A percentile compares a stretch with the other conserved stretches of the same genome.
Evolutionary conservation across 2,797 vertebrate genomes (phyloP).

Genomic region (Characodon lateralis): DNA sequence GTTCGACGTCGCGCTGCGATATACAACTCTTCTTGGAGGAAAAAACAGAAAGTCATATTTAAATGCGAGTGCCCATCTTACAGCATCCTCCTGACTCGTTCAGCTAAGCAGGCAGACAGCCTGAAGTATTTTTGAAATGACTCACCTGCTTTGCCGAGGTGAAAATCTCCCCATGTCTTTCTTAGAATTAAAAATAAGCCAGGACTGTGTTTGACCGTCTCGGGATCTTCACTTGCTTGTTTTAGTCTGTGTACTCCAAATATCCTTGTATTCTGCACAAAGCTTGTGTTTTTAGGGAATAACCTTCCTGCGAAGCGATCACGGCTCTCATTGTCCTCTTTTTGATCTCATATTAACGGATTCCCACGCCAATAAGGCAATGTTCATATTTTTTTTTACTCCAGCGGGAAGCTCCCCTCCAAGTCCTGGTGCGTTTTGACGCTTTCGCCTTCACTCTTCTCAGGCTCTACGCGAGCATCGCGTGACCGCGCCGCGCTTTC

Average conservation of each 20-base stretch:
- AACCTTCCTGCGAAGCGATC: constrained; percentile 63
- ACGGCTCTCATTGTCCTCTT: constrained; percentile 66
- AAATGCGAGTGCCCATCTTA: constrained; percentile 30
- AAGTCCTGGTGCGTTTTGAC: constrained; percentile 67
- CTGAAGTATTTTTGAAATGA: constrained; percentile 63
- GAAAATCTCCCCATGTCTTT: constrained; percentile 77
- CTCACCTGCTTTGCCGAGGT: constrained; percentile 82
- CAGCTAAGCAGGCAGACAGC: constrained; percentile 33
- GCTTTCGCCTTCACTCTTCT: constrained; percentile 69
- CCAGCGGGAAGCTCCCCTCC: constrained; percentile 52
- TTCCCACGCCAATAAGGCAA: constrained; percentile 34
- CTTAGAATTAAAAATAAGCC: constrained; percentile 38
- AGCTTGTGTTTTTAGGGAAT: constrained; percentile 56
- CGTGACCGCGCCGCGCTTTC: constrained; percentile 81
- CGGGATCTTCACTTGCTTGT: constrained; percentile 63
- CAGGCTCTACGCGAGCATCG: constrained; percentile 66
- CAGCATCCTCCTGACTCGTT: constrained; percentile 36
- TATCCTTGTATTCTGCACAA: constrained; percentile 56
- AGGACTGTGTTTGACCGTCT: constrained; percentile 54
- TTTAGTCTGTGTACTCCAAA: constrained; percentile 64
- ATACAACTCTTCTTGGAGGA: neutral
- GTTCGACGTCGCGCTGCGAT: constrained; percentile 2
- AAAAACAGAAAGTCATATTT: constrained; percentile 34
- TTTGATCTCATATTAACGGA: constrained; percentile 48
- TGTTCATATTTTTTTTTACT: neutral